Evolutionary conservation across 1,140 invertebrate genomes (phyloP).

Genomic region (Papilio glaucus): DNA sequence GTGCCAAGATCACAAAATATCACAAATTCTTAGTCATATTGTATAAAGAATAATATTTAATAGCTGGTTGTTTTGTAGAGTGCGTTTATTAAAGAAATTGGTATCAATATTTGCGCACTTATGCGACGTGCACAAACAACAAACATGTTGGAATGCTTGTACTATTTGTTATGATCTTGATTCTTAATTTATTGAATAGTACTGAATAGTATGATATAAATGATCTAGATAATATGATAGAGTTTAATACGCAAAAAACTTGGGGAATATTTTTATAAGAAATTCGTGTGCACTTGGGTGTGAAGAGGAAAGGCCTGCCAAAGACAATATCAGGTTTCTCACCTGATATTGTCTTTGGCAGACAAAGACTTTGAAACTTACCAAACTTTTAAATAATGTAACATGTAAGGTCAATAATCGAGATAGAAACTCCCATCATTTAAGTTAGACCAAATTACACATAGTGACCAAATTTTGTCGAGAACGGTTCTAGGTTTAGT

Average conservation of each 20-base stretch:
- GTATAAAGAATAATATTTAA: neutral
- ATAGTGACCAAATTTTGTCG: too few relatives aligned
- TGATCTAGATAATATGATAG: neutral
- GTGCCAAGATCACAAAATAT: too few relatives aligned
- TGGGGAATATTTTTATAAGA: neutral
- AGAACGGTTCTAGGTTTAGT: too few relatives aligned
- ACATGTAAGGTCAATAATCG: too few relatives aligned
- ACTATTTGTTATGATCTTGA: conserved; percentile 12
- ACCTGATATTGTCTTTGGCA: too few relatives aligned
- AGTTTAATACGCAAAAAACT: neutral
- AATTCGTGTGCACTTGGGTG: neutral
- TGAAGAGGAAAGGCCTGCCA: too few relatives aligned
- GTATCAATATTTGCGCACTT: conserved; percentile 14
- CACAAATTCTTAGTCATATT: neutral
- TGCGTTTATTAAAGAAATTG: conserved; percentile 18
- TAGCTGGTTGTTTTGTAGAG: neutral
- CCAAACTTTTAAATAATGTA: too few relatives aligned
- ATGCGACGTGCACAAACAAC: conserved; percentile 3
- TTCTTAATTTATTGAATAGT: neutral
- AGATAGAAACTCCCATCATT: too few relatives aligned
- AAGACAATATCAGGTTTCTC: too few relatives aligned
- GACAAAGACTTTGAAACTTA: too few relatives aligned
- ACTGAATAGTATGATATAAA: neutral
- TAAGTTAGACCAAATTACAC: too few relatives aligned
- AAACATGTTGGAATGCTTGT: conserved; percentile 10